Percentiles rank a stretch among this genome's conserved stretches.
Conservation (phyloP, 2,888 invertebrate species). For the Bimastos eiseni region DNA sequence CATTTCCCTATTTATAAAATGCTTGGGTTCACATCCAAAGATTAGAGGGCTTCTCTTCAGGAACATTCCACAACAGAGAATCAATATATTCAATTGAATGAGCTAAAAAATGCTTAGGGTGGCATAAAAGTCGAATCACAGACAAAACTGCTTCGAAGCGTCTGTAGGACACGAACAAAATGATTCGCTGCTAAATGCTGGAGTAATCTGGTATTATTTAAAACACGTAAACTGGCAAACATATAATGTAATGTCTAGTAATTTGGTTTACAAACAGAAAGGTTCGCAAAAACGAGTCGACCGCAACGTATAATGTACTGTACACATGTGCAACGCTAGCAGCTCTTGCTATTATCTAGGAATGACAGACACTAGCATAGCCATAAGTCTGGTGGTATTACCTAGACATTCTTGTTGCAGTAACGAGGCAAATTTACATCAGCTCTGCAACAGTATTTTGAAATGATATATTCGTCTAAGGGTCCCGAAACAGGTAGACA, state of each 20-base stretch:
- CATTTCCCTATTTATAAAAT: too few species aligned
- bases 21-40: too few species aligned
- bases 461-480: too few species aligned
- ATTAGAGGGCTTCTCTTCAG: too few species aligned
- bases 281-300: not conserved
- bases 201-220: not conserved
- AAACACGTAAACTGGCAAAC: not conserved
- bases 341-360: not conserved
- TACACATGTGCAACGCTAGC: not conserved
- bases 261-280: not conserved
- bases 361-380: not conserved
- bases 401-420: not conserved
- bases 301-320: not conserved
- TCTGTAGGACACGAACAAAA: not conserved
- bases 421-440: not conserved
- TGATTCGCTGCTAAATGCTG: not conserved
- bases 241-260: not conserved
- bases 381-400: not conserved
- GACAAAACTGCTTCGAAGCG: not conserved
- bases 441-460: not conserved
- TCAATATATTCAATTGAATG: too few species aligned
- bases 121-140: not conserved
- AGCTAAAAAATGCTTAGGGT: too few species aligned
- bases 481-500: too few species aligned
- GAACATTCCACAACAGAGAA: too few species aligned